phyloP scores from a whole-genome alignment of 2,888 invertebrate species.

The Tenthredo notha region DNA sequence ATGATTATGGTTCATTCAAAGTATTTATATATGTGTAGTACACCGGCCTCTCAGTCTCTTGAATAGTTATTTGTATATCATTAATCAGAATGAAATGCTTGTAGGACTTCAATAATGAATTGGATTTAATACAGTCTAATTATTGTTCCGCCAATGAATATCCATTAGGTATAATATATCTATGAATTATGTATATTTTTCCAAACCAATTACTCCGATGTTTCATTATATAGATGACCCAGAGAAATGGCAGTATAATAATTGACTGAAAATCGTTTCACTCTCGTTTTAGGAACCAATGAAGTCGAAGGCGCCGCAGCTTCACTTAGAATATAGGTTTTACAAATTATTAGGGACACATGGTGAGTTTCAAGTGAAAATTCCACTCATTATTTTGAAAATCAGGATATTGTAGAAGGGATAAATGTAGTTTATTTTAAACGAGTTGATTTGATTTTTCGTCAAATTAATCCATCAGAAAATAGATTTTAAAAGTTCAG shows the following conservation, averaged over 20 bases:
- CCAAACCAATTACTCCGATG: neutral
- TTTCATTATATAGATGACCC: neutral
- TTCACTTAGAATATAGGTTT: conserved; percentile 99
- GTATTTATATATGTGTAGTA: neutral
- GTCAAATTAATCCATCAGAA: neutral
- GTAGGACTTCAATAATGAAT: neutral
- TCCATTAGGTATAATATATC: conserved; percentile 4
- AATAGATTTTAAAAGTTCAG: neutral
- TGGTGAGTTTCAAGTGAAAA: conserved; percentile 84
- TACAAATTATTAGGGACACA: conserved; percentile 99
- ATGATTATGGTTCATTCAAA: neutral
- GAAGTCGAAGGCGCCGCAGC: conserved; percentile 99
- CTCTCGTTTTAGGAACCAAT: conserved; percentile 90
- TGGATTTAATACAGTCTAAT: neutral
- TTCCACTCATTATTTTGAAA: conserved; percentile 41
- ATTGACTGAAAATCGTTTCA: conserved; percentile 50
- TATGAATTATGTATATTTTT: neutral
- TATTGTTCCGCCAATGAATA: neutral
- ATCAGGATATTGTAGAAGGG: neutral
- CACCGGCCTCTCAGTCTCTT: neutral
- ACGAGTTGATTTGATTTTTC: neutral
- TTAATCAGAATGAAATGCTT: neutral
- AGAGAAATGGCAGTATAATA: neutral
- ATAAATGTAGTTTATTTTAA: neutral
- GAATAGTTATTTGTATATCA: neutral